Conservation (phyloP, 2,888 invertebrate genomes). For the Cephus rjabovi region DNA sequence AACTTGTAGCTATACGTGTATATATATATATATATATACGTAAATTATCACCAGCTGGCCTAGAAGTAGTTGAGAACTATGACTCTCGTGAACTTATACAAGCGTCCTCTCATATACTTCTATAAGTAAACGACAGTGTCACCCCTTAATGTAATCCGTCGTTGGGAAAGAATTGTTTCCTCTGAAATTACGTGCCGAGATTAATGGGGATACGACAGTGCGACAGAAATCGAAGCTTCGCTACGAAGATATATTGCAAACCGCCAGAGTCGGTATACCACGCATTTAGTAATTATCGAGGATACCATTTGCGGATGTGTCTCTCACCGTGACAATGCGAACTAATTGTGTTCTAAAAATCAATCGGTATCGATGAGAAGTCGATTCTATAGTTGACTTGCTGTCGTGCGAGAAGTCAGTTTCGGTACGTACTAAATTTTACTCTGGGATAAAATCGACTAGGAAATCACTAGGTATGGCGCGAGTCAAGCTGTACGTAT, state of each 20-base stretch:
- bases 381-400: neutral
- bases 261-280: neutral
- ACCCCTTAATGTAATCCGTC: no score
- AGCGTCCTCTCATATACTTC: no score
- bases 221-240: neutral
- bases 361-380: neutral
- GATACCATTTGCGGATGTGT: neutral
- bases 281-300: neutral
- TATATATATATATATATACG: no score
- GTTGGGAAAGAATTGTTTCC: no score
- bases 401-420: slow-evolving; percentile 14
- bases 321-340: neutral
- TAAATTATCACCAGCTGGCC: neutral
- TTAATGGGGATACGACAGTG: neutral
- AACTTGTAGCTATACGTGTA: neutral
- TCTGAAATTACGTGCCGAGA: neutral
- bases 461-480: slow-evolving; percentile 36
- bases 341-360: neutral
- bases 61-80: neutral
- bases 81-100: neutral
- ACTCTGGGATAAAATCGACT: slow-evolving; percentile 51
- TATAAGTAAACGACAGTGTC: no score
- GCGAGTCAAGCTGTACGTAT: slow-evolving; percentile 28
- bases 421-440: slow-evolving; percentile 42
- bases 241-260: neutral